phyloP scores from a whole-genome alignment of 2,888 invertebrate genomes.

The Platycheirus rosarum region DNA sequence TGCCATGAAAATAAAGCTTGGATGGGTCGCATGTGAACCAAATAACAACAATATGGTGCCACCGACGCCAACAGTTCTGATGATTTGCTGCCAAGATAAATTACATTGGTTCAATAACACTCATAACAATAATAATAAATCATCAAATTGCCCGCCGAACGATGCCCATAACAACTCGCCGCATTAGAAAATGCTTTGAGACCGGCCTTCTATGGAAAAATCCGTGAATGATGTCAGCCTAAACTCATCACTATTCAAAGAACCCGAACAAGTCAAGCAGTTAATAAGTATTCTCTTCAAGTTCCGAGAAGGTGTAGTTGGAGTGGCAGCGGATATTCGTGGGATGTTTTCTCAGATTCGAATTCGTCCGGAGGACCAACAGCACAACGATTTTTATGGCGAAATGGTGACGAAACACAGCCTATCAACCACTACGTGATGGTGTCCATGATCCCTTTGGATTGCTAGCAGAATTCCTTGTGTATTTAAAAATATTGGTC shows the following conservation, averaged over 20 bases:
- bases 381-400: slow-evolving; percentile 70
- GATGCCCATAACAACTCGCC: neutral
- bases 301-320: slow-evolving; percentile 2
- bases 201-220: neutral
- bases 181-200: neutral
- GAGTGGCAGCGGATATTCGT: slow-evolving; percentile 15
- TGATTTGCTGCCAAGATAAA: no score
- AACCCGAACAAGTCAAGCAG: no score
- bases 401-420: slow-evolving; percentile 32
- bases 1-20: no score
- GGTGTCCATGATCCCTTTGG: slow-evolving; percentile 68
- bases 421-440: slow-evolving; percentile 56
- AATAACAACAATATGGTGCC: no score
- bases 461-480: slow-evolving; percentile 70
- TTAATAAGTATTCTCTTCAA: no score
- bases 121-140: neutral
- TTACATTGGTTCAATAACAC: neutral
- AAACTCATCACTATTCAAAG: slow-evolving; percentile 76
- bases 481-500: slow-evolving; percentile 41
- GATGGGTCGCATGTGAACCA: no score
- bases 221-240: slow-evolving; percentile 71
- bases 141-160: neutral
- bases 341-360: slow-evolving; percentile 44
- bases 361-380: slow-evolving; percentile 67
- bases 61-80: no score